Evolutionary conservation across 2,113 vertebrate genomes (phyloP), one percentile per base, ranked within the genome.

Genomic region (Anolis carolinensis): DNA sequence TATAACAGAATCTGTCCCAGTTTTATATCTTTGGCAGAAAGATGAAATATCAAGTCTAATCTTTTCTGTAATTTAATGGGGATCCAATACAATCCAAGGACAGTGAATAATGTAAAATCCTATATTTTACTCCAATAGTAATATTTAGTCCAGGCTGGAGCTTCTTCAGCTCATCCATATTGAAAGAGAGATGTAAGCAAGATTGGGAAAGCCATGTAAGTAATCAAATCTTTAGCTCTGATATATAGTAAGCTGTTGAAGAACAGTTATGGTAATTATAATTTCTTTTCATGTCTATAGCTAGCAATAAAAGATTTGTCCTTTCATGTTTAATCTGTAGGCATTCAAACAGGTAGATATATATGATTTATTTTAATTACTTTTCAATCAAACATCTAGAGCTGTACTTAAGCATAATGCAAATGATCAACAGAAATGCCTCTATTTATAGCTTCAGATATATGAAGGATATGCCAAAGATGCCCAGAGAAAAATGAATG

Each of bases 61-160:
- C 32, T 87, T 71, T 77, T 82, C 48, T 77, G 72, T 70, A 82
- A 82, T 87, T 82, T 81, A 87, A 70, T 82, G 63, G 79, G 48
- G 79, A 82, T 68, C 32, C 71, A 82, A 82, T 87, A 75, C 79
- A 87, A 87, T 70, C 79, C 86, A 82, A 70, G 62, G 72, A 52
- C 79, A 87, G 86, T 82, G 80, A 87, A 82, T 59, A 87, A 87
- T 87, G 79, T 77, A 79, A 87, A 87, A 87, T 87, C 65, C 86
- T 87, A 77, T 82, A 87, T 82, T 70, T 87, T 68, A 87, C 44
- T 76, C 62, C 73, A 75, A 27, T 55, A n/a, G 72, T 82, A 77
- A 87, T 87, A 82, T 70, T 77, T 87, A 77, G 72, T 65, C 65
- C 72, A 44, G 50, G 48, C 72, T 77, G 73, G 63, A 82, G 62